A percentile compares a stretch with the other conserved stretches of the same genome.
Conservation (phyloP, 2,888 invertebrate species). For the Amblyteles armatorius region DNA sequence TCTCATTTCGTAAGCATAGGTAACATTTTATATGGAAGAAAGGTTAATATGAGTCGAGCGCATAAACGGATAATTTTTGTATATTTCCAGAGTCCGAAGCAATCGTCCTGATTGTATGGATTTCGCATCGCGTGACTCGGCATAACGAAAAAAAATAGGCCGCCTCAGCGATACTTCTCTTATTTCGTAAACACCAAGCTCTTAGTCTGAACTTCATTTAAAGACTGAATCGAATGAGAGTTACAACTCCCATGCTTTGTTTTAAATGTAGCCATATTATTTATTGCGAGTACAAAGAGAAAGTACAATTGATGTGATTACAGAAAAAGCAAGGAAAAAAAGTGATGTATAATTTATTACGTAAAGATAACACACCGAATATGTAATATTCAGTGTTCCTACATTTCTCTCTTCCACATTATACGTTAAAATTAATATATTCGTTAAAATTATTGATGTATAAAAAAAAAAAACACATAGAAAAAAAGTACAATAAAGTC, state of each 20-base stretch:
- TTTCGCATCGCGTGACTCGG: constrained; percentile 1
- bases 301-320: constrained; percentile 13
- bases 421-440: constrained; percentile 6
- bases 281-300: constrained; percentile 1
- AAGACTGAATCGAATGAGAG: constrained; percentile 49
- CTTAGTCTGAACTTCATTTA: neutral
- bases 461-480: constrained; percentile 7
- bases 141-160: neutral
- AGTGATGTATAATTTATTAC: constrained; percentile 46
- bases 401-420: constrained; percentile 38
- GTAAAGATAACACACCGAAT: constrained; percentile 24
- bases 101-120: constrained; percentile 71
- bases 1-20: constrained; percentile 48
- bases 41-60: neutral
- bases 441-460: constrained; percentile 27
- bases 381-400: constrained; percentile 38
- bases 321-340: constrained; percentile 17
- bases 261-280: constrained; percentile 28
- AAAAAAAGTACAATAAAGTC: constrained; percentile 34
- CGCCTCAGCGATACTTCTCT: neutral
- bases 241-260: neutral
- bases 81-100: constrained; percentile 67
- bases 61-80: constrained; percentile 8
- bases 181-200: constrained; percentile 6
- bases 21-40: constrained; percentile 29